These are phyloP conservation scores for Morone saxatilis DNA, from an alignment of 2,113 vertebrate species.

Conservation along the genomic window DNA sequence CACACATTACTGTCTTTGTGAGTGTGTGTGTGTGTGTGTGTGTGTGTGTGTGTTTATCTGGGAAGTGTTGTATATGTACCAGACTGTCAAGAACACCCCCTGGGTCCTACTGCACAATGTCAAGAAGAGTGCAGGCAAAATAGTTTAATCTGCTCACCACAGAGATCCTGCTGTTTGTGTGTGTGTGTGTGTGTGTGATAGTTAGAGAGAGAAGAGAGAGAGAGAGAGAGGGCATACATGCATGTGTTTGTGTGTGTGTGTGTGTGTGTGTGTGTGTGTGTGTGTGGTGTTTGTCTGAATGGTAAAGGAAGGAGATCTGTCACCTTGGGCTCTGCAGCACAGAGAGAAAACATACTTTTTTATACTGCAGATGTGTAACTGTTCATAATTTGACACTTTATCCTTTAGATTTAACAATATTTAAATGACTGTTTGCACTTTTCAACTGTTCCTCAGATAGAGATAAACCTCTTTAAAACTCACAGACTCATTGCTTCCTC, in stretches of 20 bases:
- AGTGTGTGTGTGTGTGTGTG: conserved; percentile 2
- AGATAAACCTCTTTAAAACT: conserved; percentile 51
- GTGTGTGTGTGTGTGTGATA: conserved; percentile 8
- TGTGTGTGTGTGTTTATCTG: conserved; percentile 51
- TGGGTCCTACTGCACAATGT: conserved; percentile 70
- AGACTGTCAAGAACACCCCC: conserved; percentile 63
- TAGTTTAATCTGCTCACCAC: conserved; percentile 77
- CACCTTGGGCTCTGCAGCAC: conserved; percentile 54
- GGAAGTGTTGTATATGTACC: conserved; percentile 48
- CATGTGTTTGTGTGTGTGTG: background rate
- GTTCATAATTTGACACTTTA: conserved; percentile 54
- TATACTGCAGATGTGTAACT: conserved; percentile 16
- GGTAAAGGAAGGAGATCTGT: conserved; percentile 46
- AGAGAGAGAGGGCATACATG: too few relatives aligned
- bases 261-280: background rate
- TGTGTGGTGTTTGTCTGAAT: conserved; percentile 23
- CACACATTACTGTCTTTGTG: conserved; percentile 42
- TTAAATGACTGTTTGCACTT: conserved; percentile 59
- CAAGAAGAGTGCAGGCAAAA: conserved; percentile 69
- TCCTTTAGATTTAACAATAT: conserved; percentile 47
- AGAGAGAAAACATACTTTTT: conserved; percentile 5
- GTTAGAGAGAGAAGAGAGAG: too few relatives aligned
- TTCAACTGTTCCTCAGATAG: conserved; percentile 47
- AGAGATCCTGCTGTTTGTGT: conserved; percentile 47
- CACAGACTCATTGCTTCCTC: conserved; percentile 33